Conservation (phyloP, 2,113 vertebrate species). For the human region GRCh38 chr3:154603501-154604000, state of each 20-base stretch:
- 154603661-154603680: not conserved
- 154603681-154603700: not conserved
- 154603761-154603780: not conserved
- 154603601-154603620: not conserved
- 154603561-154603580: not conserved
- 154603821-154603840: not conserved
- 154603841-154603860: not conserved
- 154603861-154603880: not conserved
- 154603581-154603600: not conserved
- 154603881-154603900: not conserved
- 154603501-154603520: not conserved
- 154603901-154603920: not conserved
- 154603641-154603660: not conserved
- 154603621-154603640: not conserved
- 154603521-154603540: conserved; percentile 20
- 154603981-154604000: not conserved
- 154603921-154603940: not conserved
- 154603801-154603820: not conserved
- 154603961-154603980: not conserved
- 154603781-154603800: not conserved
- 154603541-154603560: not conserved
- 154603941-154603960: not conserved
- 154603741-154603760: not conserved
- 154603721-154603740: conserved; percentile 13
- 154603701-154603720: not conserved